Evolutionary conservation across 2,797 vertebrate species (phyloP), one percentile per base, ranked within the genome.

Genomic region (Philypnodon macrostomus): DNA sequence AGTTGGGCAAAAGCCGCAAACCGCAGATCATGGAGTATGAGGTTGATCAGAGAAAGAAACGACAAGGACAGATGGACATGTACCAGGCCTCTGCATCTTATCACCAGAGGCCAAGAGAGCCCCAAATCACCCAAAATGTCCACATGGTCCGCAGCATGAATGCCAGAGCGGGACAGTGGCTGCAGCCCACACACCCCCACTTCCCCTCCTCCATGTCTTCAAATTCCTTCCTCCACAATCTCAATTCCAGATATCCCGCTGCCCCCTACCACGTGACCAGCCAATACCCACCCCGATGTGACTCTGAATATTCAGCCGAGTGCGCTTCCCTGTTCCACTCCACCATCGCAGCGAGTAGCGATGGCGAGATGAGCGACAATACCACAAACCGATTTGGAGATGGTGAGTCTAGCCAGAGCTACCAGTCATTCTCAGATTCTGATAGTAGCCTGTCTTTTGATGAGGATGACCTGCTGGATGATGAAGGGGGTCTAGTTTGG

Each of bases 371-470:
- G 74, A 95, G 94, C 0, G 93, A 95, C 58, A 91, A 91, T 80
- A 95, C 94, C 0, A 34, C 92, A 66, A 94, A 93, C 72, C 78
- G 91, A 23, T 97, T 96, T 0, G 95, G 92, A 27, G 96, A 96
- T 67, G 90, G 84, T 0, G 95, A 96, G 72, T 95, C 94, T 61
- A 91, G 93, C 21, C 86, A 90, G 39, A 93, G 91, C 0, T 91
- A 86, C 40, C 85, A 54, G 0, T 92, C 87, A 1, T 59, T 70
- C 24, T 82, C 89, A 0, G 83, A 85, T 53, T 89, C 75, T 1
- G 79, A 89, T 27, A 86, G 90, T 70, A 89, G 88, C 71, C 69
- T 85, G 37, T 91, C 87, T 0, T 51, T 86, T 52, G 89, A 90
- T 4, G 87, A 90, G 31, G 87, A 77, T 0, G 79, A 87, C 52